Evolutionary conservation across 2,797 vertebrate species (phyloP), one percentile per base, ranked within the genome.

Genomic region (Sorex maritimensis): DNA sequence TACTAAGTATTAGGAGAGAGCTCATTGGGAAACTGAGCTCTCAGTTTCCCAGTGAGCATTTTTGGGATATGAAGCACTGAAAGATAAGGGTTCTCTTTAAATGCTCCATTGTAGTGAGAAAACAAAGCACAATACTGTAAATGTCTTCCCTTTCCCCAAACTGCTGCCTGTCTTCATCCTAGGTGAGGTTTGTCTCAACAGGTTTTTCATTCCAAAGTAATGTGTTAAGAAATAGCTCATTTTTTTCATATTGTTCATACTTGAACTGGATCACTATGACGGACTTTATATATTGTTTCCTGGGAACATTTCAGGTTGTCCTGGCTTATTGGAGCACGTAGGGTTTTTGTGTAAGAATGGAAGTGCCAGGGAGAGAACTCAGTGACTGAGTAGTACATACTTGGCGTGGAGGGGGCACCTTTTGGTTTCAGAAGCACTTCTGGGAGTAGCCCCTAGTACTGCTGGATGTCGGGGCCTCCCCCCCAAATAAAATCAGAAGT

Each of bases 141-240:
- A 61, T 0, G 28, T 19, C 78, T 81, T 75, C 71, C 82, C 74
- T 68, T 67, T 11, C 24, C 52, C 46, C 30, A 58, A 13, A 0
- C 61, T 69, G 58, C 63, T 77, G 74, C 77, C 55, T 78, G 55
- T 91, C 82, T 90, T 90, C 63, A 46, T 74, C 46, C 26, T 26
- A 63, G 72, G 67, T 95, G 78, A 92, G 83, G 19, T 77, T 95
- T 92, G 95, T 92, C 72, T 88, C 86, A 91, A 94, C 92, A 96
- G 14, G 96, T 83, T 95, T 81, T 80, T 95, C 94, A 90, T 95
- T 94, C 95, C 93, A 92, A 41, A 87, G 94, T 95, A 94, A 1
- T 88, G 81, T 91, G 92, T 95, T 81, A 21, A 95, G 65, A 81
- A 87, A 88, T 83, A 88, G 46, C 79, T 69, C 8, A 38, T 68